Percentiles rank a stretch among this genome's conserved stretches.
These are phyloP conservation scores for Calcarius lapponicus DNA, from an alignment of 2,797 vertebrate species.

Conservation along the genomic window DNA sequence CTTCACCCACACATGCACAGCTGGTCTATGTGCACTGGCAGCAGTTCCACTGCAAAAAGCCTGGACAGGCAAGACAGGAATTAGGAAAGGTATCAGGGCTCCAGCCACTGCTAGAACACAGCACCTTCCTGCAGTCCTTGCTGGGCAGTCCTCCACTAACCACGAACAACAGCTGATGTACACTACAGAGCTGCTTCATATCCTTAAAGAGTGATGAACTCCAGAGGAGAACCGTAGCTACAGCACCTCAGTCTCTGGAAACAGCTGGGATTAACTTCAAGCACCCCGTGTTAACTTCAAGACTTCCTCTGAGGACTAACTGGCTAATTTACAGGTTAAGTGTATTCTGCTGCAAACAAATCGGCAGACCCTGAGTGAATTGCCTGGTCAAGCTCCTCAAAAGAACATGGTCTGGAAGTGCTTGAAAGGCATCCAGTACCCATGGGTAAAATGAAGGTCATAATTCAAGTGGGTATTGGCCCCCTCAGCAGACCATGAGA, in stretches of 20 bases:
- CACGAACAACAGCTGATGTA: background rate
- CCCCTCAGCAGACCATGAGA: background rate
- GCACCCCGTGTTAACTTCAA: background rate
- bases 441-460: background rate
- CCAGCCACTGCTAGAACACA: background rate
- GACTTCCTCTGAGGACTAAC: background rate
- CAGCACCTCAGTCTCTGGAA: background rate
- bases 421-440: background rate
- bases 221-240: background rate
- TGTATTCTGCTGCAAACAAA: background rate
- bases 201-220: background rate
- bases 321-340: background rate
- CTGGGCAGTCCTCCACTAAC: background rate
- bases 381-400: background rate
- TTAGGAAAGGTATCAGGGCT: background rate
- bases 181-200: background rate
- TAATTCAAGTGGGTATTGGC: background rate
- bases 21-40: background rate
- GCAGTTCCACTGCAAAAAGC: background rate
- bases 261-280: background rate
- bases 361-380: background rate
- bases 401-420: background rate
- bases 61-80: background rate
- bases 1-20: background rate
- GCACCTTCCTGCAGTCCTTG: background rate